Evolutionary conservation across 1,140 invertebrate species (phyloP), one percentile per base, ranked within the genome.

Genomic region (Helicoverpa armigera): DNA sequence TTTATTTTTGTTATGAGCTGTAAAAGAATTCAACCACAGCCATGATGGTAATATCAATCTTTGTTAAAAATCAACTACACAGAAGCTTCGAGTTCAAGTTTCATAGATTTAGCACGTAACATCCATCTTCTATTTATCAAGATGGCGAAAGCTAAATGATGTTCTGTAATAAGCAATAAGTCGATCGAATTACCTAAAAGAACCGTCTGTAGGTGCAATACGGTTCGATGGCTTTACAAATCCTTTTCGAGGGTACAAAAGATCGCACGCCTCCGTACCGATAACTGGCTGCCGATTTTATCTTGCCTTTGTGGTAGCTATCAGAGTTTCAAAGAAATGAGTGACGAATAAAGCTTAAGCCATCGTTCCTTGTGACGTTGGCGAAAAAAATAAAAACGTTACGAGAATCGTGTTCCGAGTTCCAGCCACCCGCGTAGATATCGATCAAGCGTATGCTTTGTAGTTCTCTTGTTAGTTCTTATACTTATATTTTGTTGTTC

Each of bases 211-310:
- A 79, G 76, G 65, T 79, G 76, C 76, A 69, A 79, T 69, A 80
- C 77, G 77, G 69, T 77, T 72, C 72, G 72, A 73, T 80, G 73
- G 65, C 51, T 78, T 67, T 69, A 79, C 79, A 76, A 83, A 74
- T 81, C 75, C 61, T 58, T 81, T 80, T 82, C 54, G 61, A 73
- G 69, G 53, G 56, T 78, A 81, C 78, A 61, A 67, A 75, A 67
- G 81, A 77, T 80, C 53, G 51, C 31, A 70, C 78, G 80, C 61
- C 60, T 60, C 31, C 43, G 29, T 50, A 48, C 80, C 70, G 84
- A 83, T 84, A 80, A 69, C 81, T 70, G 70, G 70, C 73, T 78
- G 43, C 74, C 80, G 81, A 82, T 81, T 86, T 84, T 83, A 86
- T 82, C 82, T 82, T 53, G 60, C 72, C 63, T 81, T 85, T 85